Conservation (phyloP, 2,888 invertebrate species). For the Platypus cylindrus region DNA sequence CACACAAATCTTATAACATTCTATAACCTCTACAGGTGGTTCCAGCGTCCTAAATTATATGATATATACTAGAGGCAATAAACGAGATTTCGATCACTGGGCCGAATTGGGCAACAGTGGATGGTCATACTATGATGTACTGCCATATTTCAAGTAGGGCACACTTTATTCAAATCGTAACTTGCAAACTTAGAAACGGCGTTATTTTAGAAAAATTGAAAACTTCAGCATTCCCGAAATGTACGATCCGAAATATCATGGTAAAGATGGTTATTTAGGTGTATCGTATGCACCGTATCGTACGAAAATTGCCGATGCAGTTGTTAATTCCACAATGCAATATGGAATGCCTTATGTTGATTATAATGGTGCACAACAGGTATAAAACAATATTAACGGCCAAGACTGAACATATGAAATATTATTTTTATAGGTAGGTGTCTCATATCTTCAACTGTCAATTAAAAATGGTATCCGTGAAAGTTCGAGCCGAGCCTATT, state of each 20-base stretch:
- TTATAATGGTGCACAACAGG: slow-evolving; percentile 49
- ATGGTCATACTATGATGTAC: slow-evolving; percentile 56
- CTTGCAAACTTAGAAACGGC: no score
- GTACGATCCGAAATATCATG: slow-evolving; percentile 37
- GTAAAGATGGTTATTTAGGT: slow-evolving; percentile 43
- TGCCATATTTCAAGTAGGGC: slow-evolving; percentile 58
- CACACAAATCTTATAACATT: no score
- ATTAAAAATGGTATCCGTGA: slow-evolving; percentile 38
- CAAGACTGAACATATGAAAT: no score
- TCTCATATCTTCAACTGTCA: slow-evolving; percentile 40
- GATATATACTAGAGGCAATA: slow-evolving; percentile 83
- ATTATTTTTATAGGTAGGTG: slow-evolving; percentile 34
- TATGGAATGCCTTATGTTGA: slow-evolving; percentile 52
- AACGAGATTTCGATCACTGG: slow-evolving; percentile 80
- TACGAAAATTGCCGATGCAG: slow-evolving; percentile 46
- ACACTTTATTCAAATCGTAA: neutral
- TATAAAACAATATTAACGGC: no score
- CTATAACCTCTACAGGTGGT: slow-evolving; percentile 44
- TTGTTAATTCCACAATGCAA: slow-evolving; percentile 49
- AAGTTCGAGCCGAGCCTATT: slow-evolving; percentile 40
- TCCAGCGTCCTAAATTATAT: slow-evolving; percentile 81
- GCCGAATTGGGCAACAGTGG: slow-evolving; percentile 61
- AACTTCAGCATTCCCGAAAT: slow-evolving; percentile 75
- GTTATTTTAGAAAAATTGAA: slow-evolving; percentile 45
- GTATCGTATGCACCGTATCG: slow-evolving; percentile 44